phyloP scores from a whole-genome alignment of 2,888 invertebrate genomes.

The Meteorus cinctellus region DNA sequence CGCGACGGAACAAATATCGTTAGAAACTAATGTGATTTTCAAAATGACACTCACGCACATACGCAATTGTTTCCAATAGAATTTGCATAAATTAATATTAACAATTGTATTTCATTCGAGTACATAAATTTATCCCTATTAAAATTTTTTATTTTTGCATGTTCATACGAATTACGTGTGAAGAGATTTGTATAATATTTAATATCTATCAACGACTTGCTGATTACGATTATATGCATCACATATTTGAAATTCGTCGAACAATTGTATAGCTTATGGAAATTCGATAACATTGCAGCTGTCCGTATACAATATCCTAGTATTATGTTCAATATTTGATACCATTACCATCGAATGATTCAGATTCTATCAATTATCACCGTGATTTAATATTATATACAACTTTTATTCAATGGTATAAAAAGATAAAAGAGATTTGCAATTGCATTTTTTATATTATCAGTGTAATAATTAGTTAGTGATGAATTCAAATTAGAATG shows the following conservation, averaged over 20 bases:
- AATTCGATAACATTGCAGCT: slow-evolving; percentile 60
- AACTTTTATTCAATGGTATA: no score
- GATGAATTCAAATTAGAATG: no score
- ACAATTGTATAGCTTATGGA: slow-evolving; percentile 50
- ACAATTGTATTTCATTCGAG: slow-evolving; percentile 11
- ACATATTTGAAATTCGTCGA: not conserved
- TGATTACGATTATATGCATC: not conserved
- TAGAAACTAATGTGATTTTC: slow-evolving; percentile 68
- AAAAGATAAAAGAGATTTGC: no score
- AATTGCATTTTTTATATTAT: no score
- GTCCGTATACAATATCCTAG: no score
- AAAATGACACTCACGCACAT: slow-evolving; percentile 39
- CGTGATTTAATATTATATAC: not conserved
- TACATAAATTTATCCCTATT: not conserved
- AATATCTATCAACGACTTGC: slow-evolving; percentile 1
- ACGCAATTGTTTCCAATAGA: slow-evolving; percentile 20
- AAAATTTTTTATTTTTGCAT: slow-evolving; percentile 41
- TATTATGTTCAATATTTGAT: not conserved
- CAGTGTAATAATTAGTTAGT: no score
- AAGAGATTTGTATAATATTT: not conserved
- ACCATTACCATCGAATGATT: not conserved
- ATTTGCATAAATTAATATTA: slow-evolving; percentile 34
- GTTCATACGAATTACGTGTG: slow-evolving; percentile 1
- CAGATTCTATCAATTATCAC: not conserved
- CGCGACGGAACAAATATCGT: slow-evolving; percentile 65